Conservation (phyloP, 2,113 vertebrate genomes). For the Arvicanthis niloticus region DNA sequence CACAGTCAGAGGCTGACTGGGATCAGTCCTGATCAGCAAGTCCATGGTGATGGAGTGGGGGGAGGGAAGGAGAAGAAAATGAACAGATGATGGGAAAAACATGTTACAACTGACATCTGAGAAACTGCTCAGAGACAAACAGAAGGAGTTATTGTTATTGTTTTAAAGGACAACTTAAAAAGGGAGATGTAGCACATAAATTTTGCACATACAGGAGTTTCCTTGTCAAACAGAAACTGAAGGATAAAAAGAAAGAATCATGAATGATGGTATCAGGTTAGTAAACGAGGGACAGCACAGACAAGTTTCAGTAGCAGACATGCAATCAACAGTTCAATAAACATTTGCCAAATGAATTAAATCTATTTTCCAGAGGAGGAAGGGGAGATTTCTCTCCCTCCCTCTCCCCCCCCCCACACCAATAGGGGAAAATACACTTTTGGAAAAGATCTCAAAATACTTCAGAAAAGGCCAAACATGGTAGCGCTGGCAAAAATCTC, state of each 20-base stretch:
- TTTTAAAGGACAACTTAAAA: conserved; percentile 40
- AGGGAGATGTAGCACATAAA: not conserved
- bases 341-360: conserved; percentile 39
- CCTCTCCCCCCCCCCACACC: too few species aligned
- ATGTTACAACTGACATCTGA: not conserved
- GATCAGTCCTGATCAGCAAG: not conserved
- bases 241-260: not conserved
- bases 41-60: not conserved
- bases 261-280: not conserved
- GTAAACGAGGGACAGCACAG: not conserved
- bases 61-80: not conserved
- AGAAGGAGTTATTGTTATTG: not conserved
- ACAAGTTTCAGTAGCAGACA: not conserved
- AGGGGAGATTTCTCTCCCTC: not conserved
- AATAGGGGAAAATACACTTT: not conserved
- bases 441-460: conserved; percentile 20
- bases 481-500: too few species aligned
- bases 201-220: conserved; percentile 13
- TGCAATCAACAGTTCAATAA: not conserved
- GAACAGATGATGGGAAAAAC: not conserved
- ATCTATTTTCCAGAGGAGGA: not conserved
- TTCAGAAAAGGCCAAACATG: conserved; percentile 31
- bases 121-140: conserved; percentile 17
- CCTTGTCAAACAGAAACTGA: conserved; percentile 50
- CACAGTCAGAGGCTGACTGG: conserved; percentile 6